Conservation (phyloP, 2,888 invertebrate genomes). For the Orthonychiurus folsomi region DNA sequence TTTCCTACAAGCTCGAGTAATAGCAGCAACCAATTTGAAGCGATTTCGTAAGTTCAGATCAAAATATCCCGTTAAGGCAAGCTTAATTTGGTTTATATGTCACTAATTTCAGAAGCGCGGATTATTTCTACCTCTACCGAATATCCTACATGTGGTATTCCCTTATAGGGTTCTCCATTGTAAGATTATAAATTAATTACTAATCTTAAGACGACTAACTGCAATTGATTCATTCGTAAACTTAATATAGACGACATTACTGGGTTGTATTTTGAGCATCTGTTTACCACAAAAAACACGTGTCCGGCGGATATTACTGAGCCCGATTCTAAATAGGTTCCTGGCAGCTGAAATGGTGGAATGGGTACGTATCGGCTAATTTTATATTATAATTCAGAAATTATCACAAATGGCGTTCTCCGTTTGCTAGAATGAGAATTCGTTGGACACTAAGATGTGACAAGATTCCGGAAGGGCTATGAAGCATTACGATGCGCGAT, state of each 20-base stretch:
- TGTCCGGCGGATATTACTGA: conserved; percentile 29
- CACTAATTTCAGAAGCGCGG: background rate
- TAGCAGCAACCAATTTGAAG: background rate
- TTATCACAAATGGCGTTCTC: too few relatives aligned
- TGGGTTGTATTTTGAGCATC: conserved; percentile 28
- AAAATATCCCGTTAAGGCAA: too few relatives aligned
- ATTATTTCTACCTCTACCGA: conserved; percentile 43
- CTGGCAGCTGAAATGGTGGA: background rate
- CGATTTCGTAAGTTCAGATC: background rate
- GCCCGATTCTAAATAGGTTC: conserved; percentile 28
- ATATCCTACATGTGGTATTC: conserved; percentile 50
- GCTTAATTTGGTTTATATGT: background rate
- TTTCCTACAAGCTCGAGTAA: background rate
- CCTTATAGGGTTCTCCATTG: conserved; percentile 43
- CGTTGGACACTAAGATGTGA: too few relatives aligned
- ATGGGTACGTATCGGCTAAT: too few relatives aligned
- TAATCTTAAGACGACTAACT: too few relatives aligned
- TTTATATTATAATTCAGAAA: too few relatives aligned
- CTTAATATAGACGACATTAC: conserved; percentile 29
- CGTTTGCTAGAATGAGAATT: too few relatives aligned
- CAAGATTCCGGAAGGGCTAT: too few relatives aligned
- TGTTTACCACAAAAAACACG: conserved; percentile 29
- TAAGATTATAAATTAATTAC: too few relatives aligned
- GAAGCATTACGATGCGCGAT: too few relatives aligned
- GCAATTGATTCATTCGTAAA: too few relatives aligned